Evolutionary conservation across 2,113 vertebrate species (phyloP), one percentile per base, ranked within the genome.

Genomic region (Caranx ignobilis): DNA sequence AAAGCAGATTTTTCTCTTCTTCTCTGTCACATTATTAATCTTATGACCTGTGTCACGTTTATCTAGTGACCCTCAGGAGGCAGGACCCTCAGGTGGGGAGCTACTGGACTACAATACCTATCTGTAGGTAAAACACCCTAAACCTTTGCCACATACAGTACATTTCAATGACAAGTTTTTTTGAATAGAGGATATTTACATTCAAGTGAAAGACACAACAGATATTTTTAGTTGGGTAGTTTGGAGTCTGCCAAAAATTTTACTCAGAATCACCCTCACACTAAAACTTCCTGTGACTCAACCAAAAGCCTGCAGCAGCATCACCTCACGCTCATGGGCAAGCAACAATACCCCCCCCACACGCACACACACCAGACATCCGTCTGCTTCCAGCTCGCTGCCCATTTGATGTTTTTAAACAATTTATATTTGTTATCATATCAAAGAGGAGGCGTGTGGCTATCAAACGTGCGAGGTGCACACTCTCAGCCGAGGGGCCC

Each of bases 401-500:
- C 94, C 92, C 95, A 96, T 96, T 96, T 96, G 95, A 96, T 97
- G 96, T 96, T 97, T 98, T 97, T 96, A 96, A 97, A 98, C 96
- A 97, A 97, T 98, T 97, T 97, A 96, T 97, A 96, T 98, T 98
- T 98, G 96, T 97, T 97, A 97, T 97, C 96, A 96, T 97, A 97
- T 99, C 97, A 98, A 98, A 98, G 97, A 80, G 95, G 95, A 97
- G 95, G 94, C 95, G 94, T 96, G 96, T 93, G 91, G 96, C 96
- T 97, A 97, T 97, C 92, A 96, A 97, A 97, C 96, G 95, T 15
- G 94, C 93, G 95, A 79, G 96, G 95, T 96, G 96, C 96, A 95
- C 91, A 91, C 94, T 84, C 79, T 75, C 72, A 74, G 96, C 97
- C 95, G 93, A 96, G 94, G 96, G 96, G 95, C 94, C 95, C 96